Evolutionary conservation across 2,797 vertebrate genomes (phyloP).

Genomic region (Alfaro cultratus): DNA sequence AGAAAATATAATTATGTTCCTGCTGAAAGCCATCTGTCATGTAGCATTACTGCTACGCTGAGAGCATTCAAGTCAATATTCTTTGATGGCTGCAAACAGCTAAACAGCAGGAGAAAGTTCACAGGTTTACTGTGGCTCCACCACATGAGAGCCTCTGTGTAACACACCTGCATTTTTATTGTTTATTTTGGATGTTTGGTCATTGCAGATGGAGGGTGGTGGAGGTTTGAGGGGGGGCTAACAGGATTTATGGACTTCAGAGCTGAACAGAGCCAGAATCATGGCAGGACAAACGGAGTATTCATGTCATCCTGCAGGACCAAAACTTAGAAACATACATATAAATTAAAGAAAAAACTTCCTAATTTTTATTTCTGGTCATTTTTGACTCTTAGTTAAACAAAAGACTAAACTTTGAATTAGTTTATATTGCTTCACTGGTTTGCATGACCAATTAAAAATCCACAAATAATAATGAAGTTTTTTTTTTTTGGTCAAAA

Average conservation of each 20-base stretch:
- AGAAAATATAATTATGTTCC: constrained; percentile 31
- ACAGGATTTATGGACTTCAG: constrained; percentile 34
- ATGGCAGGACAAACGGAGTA: not conserved
- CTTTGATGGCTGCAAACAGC: constrained; percentile 23
- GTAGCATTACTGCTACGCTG: constrained; percentile 24
- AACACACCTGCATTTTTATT: constrained; percentile 55
- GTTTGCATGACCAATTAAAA: not conserved
- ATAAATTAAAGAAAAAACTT: not conserved
- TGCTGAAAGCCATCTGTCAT: constrained; percentile 52
- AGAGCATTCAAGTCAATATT: constrained; percentile 37
- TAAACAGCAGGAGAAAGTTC: constrained; percentile 28
- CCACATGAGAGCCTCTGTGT: constrained; percentile 38
- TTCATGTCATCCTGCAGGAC: not conserved
- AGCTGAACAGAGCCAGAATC: constrained; percentile 32
- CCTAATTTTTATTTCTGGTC: not conserved
- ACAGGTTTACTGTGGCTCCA: constrained; percentile 28
- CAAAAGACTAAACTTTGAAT: too few relatives aligned
- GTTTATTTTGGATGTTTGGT: constrained; percentile 49
- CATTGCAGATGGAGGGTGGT: constrained; percentile 15
- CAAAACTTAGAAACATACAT: not conserved
- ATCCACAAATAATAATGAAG: not conserved
- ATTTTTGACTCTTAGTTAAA: not conserved
- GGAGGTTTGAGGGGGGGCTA: not conserved
- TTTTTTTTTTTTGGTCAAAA: not conserved
- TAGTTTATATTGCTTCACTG: not conserved